phyloP scores from a whole-genome alignment of 2,113 vertebrate genomes.

The Callocephalon fimbriatum region DNA sequence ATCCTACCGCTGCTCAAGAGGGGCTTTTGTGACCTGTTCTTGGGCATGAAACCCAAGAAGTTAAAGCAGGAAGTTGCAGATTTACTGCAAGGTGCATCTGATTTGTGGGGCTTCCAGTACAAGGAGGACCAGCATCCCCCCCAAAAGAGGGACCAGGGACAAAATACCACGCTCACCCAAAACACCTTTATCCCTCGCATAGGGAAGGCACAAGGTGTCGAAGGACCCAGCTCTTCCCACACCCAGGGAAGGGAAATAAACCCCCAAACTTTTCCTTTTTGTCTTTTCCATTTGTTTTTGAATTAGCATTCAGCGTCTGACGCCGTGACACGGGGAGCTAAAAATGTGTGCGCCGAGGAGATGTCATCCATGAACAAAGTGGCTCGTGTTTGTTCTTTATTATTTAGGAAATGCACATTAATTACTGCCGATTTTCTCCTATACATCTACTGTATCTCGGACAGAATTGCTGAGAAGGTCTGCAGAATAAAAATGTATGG shows the following conservation, averaged over 20 bases:
- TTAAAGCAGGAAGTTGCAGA: background rate
- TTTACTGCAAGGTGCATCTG: background rate
- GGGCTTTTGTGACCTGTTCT: background rate
- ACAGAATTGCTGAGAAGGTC: slow-evolving; percentile 79
- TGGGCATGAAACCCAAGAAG: background rate
- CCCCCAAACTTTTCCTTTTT: background rate
- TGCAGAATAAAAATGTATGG: slow-evolving; percentile 81
- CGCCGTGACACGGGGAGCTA: background rate
- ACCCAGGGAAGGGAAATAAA: background rate
- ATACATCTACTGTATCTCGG: slow-evolving; percentile 62
- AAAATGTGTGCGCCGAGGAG: slow-evolving; percentile 26
- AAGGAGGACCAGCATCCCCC: background rate
- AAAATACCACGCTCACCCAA: accelerated
- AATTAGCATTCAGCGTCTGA: slow-evolving; percentile 54
- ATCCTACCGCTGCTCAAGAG: accelerated
- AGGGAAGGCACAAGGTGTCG: background rate
- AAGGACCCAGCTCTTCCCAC: background rate
- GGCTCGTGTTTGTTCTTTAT: slow-evolving; percentile 74
- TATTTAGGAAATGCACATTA: slow-evolving; percentile 78
- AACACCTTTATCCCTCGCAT: background rate
- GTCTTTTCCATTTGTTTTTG: background rate
- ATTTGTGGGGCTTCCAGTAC: background rate
- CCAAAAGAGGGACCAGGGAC: accelerated
- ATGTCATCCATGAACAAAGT: slow-evolving; percentile 71
- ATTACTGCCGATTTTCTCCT: slow-evolving; percentile 77